These are phyloP conservation scores for Scaptomyza graminum DNA, from an alignment of 1,140 invertebrate species.

Conservation along the genomic window DNA sequence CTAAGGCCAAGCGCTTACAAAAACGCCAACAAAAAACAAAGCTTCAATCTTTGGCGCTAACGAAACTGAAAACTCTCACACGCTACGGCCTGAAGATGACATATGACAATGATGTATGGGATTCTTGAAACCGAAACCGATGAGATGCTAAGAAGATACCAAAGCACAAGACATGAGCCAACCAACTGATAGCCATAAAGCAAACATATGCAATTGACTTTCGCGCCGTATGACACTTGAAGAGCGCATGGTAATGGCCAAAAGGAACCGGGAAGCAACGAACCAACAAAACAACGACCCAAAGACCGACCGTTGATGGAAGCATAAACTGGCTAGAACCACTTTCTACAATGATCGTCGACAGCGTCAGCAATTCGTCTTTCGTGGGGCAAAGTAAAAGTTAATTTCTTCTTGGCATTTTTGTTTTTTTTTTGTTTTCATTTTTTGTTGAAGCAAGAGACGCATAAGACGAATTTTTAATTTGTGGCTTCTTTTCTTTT, in stretches of 20 bases:
- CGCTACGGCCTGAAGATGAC: constrained; percentile 43
- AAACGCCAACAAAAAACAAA: constrained; percentile 10
- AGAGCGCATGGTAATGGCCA: constrained; percentile 46
- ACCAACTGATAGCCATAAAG: constrained; percentile 33
- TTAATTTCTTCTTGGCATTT: constrained; percentile 51
- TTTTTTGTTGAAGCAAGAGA: constrained; percentile 9
- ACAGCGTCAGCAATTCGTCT: constrained; percentile 20
- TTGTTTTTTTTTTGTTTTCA: constrained; percentile 12
- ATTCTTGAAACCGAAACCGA: constrained; percentile 65
- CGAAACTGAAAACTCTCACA: constrained; percentile 67
- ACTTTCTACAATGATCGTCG: constrained; percentile 53
- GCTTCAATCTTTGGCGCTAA: constrained; percentile 37
- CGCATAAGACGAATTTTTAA: constrained; percentile 35
- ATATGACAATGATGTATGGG: constrained; percentile 67
- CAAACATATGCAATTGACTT: constrained; percentile 57
- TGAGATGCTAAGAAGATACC: constrained; percentile 10
- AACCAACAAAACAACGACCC: too few relatives aligned
- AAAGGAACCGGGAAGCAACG: constrained; percentile 16
- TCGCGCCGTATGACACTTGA: constrained; percentile 62
- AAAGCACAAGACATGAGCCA: constrained; percentile 1
- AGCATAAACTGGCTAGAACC: constrained; percentile 60
- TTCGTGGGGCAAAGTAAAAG: constrained; percentile 57
- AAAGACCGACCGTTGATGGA: not conserved
- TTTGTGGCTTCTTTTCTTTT: constrained; percentile 15
- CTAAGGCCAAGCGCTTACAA: constrained; percentile 31